Conservation (phyloP, 2,888 invertebrate genomes). For the Crioceris asparagi region DNA sequence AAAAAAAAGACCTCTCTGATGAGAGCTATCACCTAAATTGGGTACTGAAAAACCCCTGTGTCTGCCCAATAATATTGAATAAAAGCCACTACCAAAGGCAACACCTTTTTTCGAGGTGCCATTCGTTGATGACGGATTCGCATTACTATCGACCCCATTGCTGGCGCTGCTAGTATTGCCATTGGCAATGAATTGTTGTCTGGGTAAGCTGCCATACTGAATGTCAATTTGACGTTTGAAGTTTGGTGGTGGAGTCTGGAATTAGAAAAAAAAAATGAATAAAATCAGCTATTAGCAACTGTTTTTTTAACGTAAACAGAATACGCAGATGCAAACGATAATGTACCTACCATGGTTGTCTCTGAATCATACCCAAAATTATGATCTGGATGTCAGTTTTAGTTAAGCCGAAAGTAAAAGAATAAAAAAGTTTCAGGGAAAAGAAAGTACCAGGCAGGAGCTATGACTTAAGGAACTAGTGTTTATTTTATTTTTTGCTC, state of each 20-base stretch:
- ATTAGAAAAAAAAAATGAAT: conserved; percentile 6
- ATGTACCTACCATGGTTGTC: too few species aligned
- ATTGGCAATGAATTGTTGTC: conserved; percentile 48
- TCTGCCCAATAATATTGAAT: conserved; percentile 45
- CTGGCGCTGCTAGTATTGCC: conserved; percentile 19
- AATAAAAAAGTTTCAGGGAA: too few species aligned
- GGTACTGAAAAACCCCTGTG: conserved; percentile 80
- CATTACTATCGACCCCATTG: conserved; percentile 32
- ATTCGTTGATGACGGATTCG: conserved; percentile 33
- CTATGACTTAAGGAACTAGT: too few species aligned
- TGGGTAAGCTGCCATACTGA: conserved; percentile 72
- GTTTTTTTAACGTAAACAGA: too few species aligned
- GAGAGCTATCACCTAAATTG: conserved; percentile 64
- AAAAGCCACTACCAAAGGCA: conserved; percentile 59
- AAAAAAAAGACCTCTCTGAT: too few species aligned
- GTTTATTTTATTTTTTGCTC: too few species aligned
- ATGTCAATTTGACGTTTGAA: conserved; percentile 63
- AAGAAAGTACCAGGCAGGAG: too few species aligned
- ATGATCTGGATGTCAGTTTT: too few species aligned
- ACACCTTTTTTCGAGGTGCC: conserved; percentile 49
- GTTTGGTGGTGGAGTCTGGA: conserved; percentile 63
- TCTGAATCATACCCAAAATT: too few species aligned
- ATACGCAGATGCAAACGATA: too few species aligned
- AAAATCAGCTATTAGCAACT: background rate
- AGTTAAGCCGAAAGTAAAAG: too few species aligned